A percentile compares a stretch with the other conserved stretches of the same genome.
These are phyloP conservation scores for Syngnathoides biaculeatus DNA, from an alignment of 2,113 vertebrate species.

Conservation along the genomic window DNA sequence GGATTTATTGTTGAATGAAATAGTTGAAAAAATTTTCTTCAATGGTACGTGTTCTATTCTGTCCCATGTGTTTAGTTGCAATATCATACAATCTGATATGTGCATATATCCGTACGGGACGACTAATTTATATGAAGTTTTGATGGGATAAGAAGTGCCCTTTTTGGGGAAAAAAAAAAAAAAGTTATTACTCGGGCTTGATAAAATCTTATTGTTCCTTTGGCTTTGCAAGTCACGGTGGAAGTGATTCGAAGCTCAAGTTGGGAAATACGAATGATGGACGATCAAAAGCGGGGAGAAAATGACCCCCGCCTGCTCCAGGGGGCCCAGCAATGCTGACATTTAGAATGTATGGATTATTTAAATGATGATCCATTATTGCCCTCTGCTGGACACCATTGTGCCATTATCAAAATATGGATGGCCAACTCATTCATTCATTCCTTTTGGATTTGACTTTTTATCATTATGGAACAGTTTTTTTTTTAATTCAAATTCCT, in stretches of 20 bases:
- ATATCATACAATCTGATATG: neutral
- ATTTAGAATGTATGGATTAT: slow-evolving; percentile 1
- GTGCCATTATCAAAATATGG: neutral
- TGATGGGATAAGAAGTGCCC: neutral
- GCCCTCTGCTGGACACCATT: slow-evolving; percentile 63
- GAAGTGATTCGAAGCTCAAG: neutral
- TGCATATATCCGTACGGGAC: neutral
- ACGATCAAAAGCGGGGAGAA: neutral
- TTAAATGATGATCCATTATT: slow-evolving; percentile 32
- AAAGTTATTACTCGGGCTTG: neutral
- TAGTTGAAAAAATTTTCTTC: too few relatives aligned
- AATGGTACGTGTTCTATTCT: neutral
- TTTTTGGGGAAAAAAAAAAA: neutral
- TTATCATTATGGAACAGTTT: neutral
- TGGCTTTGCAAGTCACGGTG: slow-evolving; percentile 6
- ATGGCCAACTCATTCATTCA: neutral
- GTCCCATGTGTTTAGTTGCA: neutral
- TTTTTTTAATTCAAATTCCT: too few relatives aligned
- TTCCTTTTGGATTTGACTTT: neutral
- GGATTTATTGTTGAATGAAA: too few relatives aligned
- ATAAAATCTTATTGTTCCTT: neutral
- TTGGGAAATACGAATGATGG: neutral
- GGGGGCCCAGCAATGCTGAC: neutral
- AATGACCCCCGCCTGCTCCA: neutral
- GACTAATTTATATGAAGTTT: neutral